Evolutionary conservation across 2,888 invertebrate genomes (phyloP).

Genomic region (Boloria euphrosyne): DNA sequence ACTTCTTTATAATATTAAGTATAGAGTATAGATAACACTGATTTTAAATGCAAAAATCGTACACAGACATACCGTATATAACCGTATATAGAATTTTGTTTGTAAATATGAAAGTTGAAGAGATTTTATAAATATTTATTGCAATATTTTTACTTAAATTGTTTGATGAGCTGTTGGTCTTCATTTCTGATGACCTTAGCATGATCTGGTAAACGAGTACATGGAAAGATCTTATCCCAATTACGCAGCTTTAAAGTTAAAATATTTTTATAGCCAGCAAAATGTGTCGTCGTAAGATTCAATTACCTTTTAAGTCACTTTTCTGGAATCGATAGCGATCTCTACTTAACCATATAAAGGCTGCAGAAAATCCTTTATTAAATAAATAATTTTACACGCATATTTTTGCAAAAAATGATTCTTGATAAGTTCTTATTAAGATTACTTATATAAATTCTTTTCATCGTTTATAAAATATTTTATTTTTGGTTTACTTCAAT

Average conservation of each 20-base stretch:
- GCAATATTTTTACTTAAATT: neutral
- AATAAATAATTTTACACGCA: neutral
- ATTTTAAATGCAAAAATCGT: too few relatives aligned
- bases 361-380: neutral
- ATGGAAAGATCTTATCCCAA: conserved; percentile 16
- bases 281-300: conserved; percentile 21
- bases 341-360: conserved; percentile 18
- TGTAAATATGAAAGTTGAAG: neutral
- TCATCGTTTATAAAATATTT: too few relatives aligned
- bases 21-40: too few relatives aligned
- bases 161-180: too few relatives aligned
- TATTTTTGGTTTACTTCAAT: too few relatives aligned
- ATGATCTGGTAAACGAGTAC: conserved; percentile 3
- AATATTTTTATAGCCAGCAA: conserved; percentile 20
- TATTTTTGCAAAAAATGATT: neutral
- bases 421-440: too few relatives aligned
- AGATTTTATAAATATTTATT: neutral
- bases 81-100: too few relatives aligned
- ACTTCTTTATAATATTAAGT: too few relatives aligned
- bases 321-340: conserved; percentile 34
- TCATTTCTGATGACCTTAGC: conserved; percentile 6
- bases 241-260: neutral
- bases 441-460: too few relatives aligned
- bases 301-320: conserved; percentile 24
- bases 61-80: too few relatives aligned